phyloP scores from a whole-genome alignment of 2,113 vertebrate species.

The Microtus richardsoni region DNA sequence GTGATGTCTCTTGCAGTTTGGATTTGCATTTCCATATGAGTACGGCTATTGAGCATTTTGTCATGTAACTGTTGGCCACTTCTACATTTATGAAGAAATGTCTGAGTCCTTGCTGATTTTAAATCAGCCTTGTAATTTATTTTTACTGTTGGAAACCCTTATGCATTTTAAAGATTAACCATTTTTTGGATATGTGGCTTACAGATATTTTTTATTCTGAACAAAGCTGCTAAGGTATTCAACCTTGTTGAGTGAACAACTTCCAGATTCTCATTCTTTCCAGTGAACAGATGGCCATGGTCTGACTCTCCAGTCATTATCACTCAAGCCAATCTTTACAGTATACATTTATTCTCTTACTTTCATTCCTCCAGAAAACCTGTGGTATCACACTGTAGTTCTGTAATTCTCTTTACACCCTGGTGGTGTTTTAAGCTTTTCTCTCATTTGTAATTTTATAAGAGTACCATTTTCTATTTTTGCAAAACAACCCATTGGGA shows the following conservation, averaged over 20 bases:
- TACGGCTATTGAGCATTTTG: not conserved
- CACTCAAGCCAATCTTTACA: not conserved
- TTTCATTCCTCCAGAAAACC: not conserved
- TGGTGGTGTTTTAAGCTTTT: not conserved
- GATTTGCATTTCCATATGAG: not conserved
- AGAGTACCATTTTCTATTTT: no score
- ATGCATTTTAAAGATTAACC: not conserved
- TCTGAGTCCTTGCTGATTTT: not conserved
- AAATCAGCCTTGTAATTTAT: not conserved
- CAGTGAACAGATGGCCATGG: not conserved
- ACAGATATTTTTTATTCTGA: not conserved
- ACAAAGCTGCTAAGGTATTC: not conserved
- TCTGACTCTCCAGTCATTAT: not conserved
- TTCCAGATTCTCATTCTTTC: not conserved
- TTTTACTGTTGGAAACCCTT: not conserved
- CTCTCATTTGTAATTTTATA: not conserved
- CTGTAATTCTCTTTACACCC: not conserved
- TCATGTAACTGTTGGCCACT: not conserved
- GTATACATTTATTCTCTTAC: not conserved
- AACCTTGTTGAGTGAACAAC: no score
- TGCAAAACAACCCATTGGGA: no score
- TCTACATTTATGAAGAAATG: not conserved
- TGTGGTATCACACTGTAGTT: not conserved
- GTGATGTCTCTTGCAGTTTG: not conserved
- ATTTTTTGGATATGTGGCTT: not conserved